Percentiles rank a stretch among this genome's conserved stretches.
Conservation (phyloP, 2,888 invertebrate species). For the Macrosiphum euphorbiae region DNA sequence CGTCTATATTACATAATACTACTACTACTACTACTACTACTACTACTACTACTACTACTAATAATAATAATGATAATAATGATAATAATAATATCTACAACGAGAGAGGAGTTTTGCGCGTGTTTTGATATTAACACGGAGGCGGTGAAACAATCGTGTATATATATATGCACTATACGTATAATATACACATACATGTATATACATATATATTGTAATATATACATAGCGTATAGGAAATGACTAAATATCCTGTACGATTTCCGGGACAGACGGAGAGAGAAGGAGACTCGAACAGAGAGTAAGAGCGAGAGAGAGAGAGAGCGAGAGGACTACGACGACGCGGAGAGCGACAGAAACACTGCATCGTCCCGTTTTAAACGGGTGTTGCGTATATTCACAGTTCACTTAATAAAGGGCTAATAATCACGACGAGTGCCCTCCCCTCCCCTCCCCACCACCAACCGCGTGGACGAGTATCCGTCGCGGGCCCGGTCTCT, state of each 20-base stretch:
- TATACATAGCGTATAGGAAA: slow-evolving; percentile 62
- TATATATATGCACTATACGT: not conserved
- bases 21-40: not conserved
- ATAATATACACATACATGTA: not conserved
- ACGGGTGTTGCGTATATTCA: slow-evolving; percentile 44
- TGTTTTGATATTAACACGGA: slow-evolving; percentile 48
- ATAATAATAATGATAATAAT: not conserved
- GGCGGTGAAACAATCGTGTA: slow-evolving; percentile 51
- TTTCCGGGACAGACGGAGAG: slow-evolving; percentile 36
- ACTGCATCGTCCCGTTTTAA: slow-evolving; percentile 37
- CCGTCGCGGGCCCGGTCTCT: not conserved
- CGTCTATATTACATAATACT: not conserved
- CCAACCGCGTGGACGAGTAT: not conserved
- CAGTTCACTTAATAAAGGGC: slow-evolving; percentile 64
- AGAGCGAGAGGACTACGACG: not conserved
- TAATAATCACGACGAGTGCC: slow-evolving; percentile 49
- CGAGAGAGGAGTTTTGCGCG: slow-evolving; percentile 21
- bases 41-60: no score
- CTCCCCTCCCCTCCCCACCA: not conserved
- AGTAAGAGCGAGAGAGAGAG: not conserved
- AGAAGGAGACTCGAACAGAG: no score
- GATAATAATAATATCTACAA: not conserved
- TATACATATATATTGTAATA: slow-evolving; percentile 32
- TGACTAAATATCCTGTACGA: slow-evolving; percentile 64
- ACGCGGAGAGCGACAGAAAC: not conserved